Evolutionary conservation across 2,113 vertebrate species (phyloP).

Genomic region (Scortum barcoo): DNA sequence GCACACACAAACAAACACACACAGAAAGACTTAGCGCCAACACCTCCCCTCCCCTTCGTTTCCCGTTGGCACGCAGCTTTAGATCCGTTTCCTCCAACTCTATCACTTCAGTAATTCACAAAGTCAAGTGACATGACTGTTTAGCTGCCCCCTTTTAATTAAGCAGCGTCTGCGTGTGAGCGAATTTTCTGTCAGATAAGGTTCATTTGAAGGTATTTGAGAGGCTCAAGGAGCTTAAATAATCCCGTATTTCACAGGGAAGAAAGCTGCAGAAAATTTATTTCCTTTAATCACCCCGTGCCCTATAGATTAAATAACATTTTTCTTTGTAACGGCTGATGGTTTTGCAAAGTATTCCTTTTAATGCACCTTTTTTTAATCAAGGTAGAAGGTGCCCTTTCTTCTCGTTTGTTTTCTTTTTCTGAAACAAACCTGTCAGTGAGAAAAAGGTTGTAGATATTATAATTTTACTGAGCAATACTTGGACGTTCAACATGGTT

Average conservation of each 20-base stretch:
- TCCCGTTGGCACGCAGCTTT: neutral
- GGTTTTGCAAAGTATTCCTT: too few relatives aligned
- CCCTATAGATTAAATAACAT: neutral
- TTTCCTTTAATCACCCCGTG: neutral
- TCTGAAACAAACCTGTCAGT: too few relatives aligned
- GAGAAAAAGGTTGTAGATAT: too few relatives aligned
- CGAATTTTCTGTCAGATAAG: neutral
- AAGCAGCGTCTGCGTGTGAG: neutral
- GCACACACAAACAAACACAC: constrained; percentile 4
- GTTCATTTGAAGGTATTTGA: neutral
- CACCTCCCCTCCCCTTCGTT: neutral
- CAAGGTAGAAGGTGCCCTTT: too few relatives aligned
- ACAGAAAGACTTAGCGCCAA: neutral
- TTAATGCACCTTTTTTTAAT: too few relatives aligned
- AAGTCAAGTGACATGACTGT: too few relatives aligned
- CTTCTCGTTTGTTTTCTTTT: too few relatives aligned
- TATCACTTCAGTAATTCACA: too few relatives aligned
- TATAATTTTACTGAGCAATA: too few relatives aligned
- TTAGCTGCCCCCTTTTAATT: neutral
- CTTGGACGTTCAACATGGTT: too few relatives aligned
- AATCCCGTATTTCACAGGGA: neutral
- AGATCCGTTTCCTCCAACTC: neutral
- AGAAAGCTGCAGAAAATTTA: neutral
- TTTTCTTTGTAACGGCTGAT: too few relatives aligned
- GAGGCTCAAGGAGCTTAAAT: too few relatives aligned